Evolutionary conservation across 2,797 vertebrate species (phyloP).

Genomic region (Arnoldichthys spilopterus): DNA sequence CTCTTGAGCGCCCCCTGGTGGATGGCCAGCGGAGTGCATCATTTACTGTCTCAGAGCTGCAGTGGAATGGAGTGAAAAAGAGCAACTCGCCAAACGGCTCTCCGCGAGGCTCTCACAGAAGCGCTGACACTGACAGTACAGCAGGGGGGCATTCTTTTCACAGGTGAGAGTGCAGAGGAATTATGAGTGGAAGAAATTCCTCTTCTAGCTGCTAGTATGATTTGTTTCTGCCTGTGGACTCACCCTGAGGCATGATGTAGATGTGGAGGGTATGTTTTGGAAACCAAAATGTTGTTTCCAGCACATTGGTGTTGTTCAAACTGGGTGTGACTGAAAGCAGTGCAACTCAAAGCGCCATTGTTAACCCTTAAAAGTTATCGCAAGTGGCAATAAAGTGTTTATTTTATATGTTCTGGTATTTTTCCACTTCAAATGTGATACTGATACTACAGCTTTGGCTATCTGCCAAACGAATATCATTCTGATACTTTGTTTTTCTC

Average conservation of each 20-base stretch:
- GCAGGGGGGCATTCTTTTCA: conserved; percentile 79
- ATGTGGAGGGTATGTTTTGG: neutral
- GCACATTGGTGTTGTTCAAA: neutral
- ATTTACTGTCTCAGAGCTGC: conserved; percentile 73
- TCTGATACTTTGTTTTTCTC: no score
- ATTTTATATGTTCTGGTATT: neutral
- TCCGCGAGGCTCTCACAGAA: conserved; percentile 69
- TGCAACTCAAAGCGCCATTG: neutral
- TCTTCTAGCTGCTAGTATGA: neutral
- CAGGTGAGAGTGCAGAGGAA: conserved; percentile 77
- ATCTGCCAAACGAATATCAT: no score
- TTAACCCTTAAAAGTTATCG: neutral
- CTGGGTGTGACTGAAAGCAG: neutral
- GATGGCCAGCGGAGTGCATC: conserved; percentile 80
- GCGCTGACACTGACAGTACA: conserved; percentile 75
- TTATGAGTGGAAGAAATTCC: neutral
- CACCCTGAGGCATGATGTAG: neutral
- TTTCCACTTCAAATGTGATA: no score
- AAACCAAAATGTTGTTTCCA: neutral
- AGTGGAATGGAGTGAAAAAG: conserved; percentile 77
- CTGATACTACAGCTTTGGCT: no score
- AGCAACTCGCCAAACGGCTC: conserved; percentile 71
- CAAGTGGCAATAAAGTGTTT: neutral
- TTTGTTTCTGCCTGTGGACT: neutral
- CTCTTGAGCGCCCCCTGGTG: conserved; percentile 72